Evolutionary conservation across 2,113 vertebrate species (phyloP), one percentile per base, ranked within the genome.

Genomic region (Telmatochromis sp.): DNA sequence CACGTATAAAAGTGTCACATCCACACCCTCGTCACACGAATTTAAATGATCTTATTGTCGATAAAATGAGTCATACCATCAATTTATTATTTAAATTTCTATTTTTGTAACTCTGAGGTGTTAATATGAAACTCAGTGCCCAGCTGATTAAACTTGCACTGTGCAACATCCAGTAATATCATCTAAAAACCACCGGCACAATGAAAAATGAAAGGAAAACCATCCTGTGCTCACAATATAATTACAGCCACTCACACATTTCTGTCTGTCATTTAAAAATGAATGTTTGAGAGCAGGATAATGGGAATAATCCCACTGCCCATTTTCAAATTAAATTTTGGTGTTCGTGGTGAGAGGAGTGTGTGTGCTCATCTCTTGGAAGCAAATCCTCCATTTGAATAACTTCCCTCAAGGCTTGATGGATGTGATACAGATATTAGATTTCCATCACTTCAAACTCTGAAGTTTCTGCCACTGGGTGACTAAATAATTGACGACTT

Each of bases 401-500:
- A 88, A 86, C 88, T 93, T 85, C 79, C 84, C 88, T 73, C 23
- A 9, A 85, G 93, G 91, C 88, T 81, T 91, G 93, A 95, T 93
- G 89, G 91, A 94, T 94, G 91, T 82, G 90, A 88, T 94, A 92
- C 90, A 95, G 92, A 94, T 95, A 95, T 96, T 95, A 95, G 88
- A 93, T 94, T 94, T 93, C 86, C 91, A 95, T 93, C 91, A 92
- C 87, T 91, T 93, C 88, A 90, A 17, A 92, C 89, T 89, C 89
- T 63, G 79, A 87, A 86, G 85, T 86, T 92, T 92, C 89, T 86
- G 95, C 94, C 91, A 92, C 82, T 50, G 90, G 91, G 86, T 71
- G 85, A 87, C 92, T 95, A 86, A 94, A 95, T 95, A 95, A 95
- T 93, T 93, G 89, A 95, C 82, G 91, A 86, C 86, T 19, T 90